Evolutionary conservation across 2,888 invertebrate genomes (phyloP).

Genomic region (Gisinianus flammeolus): DNA sequence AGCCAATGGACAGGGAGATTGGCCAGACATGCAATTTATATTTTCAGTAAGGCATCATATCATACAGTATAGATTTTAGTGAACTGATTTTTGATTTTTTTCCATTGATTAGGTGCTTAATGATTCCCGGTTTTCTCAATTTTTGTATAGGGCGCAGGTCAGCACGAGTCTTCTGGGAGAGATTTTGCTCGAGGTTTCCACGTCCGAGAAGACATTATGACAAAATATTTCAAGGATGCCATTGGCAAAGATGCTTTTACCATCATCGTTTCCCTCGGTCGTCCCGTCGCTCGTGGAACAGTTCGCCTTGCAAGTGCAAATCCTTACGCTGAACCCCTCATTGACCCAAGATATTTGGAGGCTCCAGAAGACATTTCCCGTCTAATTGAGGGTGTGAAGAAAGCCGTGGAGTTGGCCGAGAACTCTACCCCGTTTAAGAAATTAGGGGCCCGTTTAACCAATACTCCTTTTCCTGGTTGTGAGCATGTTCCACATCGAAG

Average conservation of each 20-base stretch:
- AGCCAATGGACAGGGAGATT: slow-evolving; percentile 48
- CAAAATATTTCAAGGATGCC: slow-evolving; percentile 45
- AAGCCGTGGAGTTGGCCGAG: slow-evolving; percentile 48
- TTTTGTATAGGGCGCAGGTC: slow-evolving; percentile 45
- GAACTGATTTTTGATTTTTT: background rate
- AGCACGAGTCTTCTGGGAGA: slow-evolving; percentile 44
- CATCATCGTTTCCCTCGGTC: slow-evolving; percentile 50
- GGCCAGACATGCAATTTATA: slow-evolving; percentile 52
- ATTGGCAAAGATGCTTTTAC: slow-evolving; percentile 53
- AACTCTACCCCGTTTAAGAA: slow-evolving; percentile 48
- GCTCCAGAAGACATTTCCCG: slow-evolving; percentile 46
- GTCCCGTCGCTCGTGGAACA: slow-evolving; percentile 49
- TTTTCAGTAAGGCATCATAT: background rate
- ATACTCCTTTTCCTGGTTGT: slow-evolving; percentile 51
- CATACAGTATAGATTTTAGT: background rate
- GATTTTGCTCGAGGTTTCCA: slow-evolving; percentile 52
- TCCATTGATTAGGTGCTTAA: background rate
- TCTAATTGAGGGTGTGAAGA: slow-evolving; percentile 53
- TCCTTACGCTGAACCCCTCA: slow-evolving; percentile 45
- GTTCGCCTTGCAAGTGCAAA: slow-evolving; percentile 44
- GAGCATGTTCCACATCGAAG: slow-evolving; percentile 45
- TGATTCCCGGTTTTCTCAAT: no score
- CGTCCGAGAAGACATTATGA: slow-evolving; percentile 41
- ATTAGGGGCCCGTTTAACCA: slow-evolving; percentile 49
- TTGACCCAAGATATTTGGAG: slow-evolving; percentile 56